These are phyloP conservation scores for Tetramorium bicarinatum DNA, from an alignment of 2,888 invertebrate species.

Conservation along the genomic window DNA sequence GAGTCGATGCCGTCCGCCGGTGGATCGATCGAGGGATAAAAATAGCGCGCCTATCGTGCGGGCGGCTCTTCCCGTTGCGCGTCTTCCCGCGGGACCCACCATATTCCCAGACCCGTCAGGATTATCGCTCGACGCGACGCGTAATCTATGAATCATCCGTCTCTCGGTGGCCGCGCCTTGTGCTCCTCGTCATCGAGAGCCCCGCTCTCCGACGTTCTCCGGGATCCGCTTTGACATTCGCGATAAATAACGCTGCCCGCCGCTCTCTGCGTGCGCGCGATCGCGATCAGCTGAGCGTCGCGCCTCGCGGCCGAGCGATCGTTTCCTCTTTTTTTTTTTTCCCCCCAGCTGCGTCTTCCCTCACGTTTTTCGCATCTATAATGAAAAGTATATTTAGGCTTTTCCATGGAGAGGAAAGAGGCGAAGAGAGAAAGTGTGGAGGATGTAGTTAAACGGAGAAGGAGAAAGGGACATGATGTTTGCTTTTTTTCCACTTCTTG, in stretches of 20 bases:
- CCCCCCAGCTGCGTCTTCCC: neutral
- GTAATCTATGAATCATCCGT: slow-evolving; percentile 50
- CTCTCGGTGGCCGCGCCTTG: slow-evolving; percentile 37
- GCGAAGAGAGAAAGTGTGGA: neutral
- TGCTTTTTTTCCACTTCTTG: neutral
- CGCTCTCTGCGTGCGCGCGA: slow-evolving; percentile 10
- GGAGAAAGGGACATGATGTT: neutral
- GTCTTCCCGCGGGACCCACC: slow-evolving; percentile 21
- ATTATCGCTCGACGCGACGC: slow-evolving; percentile 19
- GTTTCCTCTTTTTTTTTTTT: neutral
- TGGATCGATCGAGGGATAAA: slow-evolving; percentile 29
- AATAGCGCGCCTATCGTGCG: slow-evolving; percentile 26
- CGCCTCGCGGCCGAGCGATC: neutral
- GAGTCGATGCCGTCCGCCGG: neutral
- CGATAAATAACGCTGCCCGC: neutral
- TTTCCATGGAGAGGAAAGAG: neutral
- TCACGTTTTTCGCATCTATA: neutral
- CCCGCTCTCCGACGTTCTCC: neutral
- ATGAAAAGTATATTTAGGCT: neutral
- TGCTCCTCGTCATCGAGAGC: slow-evolving; percentile 23
- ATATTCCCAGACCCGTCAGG: slow-evolving; percentile 8
- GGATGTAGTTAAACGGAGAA: neutral
- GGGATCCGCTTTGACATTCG: slow-evolving; percentile 1
- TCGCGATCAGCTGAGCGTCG: slow-evolving; percentile 53
- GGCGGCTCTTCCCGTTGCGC: neutral